Percentiles rank a stretch among this genome's conserved stretches.
Evolutionary conservation across 2,888 invertebrate genomes (phyloP).

Genomic region (Julus scandinavius): DNA sequence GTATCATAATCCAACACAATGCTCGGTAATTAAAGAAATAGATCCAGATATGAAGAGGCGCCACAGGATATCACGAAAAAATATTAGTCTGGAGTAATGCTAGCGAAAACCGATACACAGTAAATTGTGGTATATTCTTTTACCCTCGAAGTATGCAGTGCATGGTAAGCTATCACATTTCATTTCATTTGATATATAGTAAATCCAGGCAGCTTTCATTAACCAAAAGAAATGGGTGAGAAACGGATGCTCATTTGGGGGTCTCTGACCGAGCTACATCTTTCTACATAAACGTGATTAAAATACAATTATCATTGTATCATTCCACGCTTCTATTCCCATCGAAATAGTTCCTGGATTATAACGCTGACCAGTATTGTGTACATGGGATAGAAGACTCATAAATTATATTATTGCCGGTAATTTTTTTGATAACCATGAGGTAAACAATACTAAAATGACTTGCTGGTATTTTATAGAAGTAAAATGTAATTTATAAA

Average conservation of each 20-base stretch:
- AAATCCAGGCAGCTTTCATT: constrained; percentile 27
- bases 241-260: constrained; percentile 30
- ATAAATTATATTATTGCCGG: neutral
- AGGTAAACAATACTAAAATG: too few relatives aligned
- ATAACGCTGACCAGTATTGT: neutral
- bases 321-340: neutral
- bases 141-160: neutral
- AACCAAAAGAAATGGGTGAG: neutral
- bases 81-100: neutral
- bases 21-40: constrained; percentile 40
- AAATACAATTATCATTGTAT: neutral
- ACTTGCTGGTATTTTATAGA: too few relatives aligned
- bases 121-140: neutral
- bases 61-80: constrained; percentile 27
- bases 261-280: constrained; percentile 18
- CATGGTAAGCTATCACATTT: neutral
- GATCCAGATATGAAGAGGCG: constrained; percentile 46
- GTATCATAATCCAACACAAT: constrained; percentile 28
- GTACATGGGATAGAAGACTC: neutral
- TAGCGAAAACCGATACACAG: neutral
- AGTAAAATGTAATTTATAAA: too few relatives aligned
- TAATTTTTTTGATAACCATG: too few relatives aligned
- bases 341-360: neutral
- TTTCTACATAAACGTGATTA: constrained; percentile 22
- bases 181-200: constrained; percentile 30